phyloP scores from a whole-genome alignment of 2,113 vertebrate genomes.

The Elaphurus davidianus region DNA sequence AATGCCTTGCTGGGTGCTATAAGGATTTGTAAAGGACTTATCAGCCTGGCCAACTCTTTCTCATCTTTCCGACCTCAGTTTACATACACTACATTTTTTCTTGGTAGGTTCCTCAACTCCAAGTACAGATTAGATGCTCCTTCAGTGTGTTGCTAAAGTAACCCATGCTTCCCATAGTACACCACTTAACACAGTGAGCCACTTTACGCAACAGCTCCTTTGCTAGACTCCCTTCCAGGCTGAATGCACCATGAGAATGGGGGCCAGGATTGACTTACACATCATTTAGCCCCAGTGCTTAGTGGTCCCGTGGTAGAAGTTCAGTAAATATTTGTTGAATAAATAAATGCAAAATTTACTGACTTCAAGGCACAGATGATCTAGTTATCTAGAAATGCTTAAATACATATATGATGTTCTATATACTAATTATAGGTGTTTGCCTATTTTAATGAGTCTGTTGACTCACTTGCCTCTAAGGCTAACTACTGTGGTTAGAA shows the following conservation, averaged over 20 bases:
- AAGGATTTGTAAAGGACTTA: background rate
- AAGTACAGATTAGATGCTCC: background rate
- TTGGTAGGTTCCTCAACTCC: background rate
- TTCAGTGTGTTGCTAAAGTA: background rate
- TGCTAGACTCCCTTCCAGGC: background rate
- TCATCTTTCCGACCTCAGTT: background rate
- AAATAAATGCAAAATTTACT: conserved; percentile 28
- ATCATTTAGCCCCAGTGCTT: background rate
- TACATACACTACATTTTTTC: background rate
- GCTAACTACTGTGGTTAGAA: background rate
- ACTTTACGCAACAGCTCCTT: background rate
- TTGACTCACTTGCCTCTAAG: background rate
- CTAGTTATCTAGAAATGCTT: background rate
- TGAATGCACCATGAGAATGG: background rate
- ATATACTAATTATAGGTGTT: background rate
- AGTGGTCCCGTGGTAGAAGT: background rate
- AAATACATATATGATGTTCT: background rate
- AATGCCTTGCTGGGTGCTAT: background rate
- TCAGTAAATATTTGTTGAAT: conserved; percentile 20
- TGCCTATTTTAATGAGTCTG: background rate
- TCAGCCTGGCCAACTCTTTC: background rate
- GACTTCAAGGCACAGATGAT: background rate
- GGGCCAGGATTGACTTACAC: background rate
- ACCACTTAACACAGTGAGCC: background rate
- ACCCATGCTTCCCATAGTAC: background rate